Percentiles rank a stretch among this genome's conserved stretches.
Conservation (phyloP, 2,888 invertebrate species). For the Tetheella fluctuosa region DNA sequence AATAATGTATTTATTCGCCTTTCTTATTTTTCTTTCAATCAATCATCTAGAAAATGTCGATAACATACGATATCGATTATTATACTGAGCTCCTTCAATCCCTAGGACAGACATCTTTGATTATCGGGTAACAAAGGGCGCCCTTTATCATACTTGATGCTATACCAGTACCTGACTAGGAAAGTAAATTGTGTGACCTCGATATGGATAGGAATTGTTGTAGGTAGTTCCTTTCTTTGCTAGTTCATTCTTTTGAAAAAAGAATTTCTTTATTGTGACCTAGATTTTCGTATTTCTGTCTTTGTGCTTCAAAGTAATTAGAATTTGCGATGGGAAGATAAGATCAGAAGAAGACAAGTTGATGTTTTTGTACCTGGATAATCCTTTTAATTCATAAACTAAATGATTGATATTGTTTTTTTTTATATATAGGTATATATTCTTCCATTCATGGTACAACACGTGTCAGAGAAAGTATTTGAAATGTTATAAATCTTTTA, state of each 20-base stretch:
- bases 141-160: constrained; percentile 2
- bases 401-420: too few species aligned
- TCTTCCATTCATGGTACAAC: too few species aligned
- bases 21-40: not conserved
- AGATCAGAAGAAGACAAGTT: too few species aligned
- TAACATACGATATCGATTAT: not conserved
- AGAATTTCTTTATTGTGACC: not conserved
- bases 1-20: not conserved
- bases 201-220: not conserved
- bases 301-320: not conserved
- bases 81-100: not conserved
- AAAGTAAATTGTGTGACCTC: constrained; percentile 3
- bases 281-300: not conserved
- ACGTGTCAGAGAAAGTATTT: too few species aligned
- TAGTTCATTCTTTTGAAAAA: not conserved
- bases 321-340: not conserved
- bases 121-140: constrained; percentile 7
- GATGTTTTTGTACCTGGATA: too few species aligned
- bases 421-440: too few species aligned
- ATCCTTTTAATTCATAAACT: too few species aligned
- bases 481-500: too few species aligned
- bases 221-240: not conserved
- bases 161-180: constrained; percentile 5
- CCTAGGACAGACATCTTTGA: not conserved
- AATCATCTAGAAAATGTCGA: constrained; percentile 2